Evolutionary conservation across 2,113 vertebrate genomes (phyloP), one percentile per base, ranked within the genome.

Genomic region (Girardinichthys multiradiatus): DNA sequence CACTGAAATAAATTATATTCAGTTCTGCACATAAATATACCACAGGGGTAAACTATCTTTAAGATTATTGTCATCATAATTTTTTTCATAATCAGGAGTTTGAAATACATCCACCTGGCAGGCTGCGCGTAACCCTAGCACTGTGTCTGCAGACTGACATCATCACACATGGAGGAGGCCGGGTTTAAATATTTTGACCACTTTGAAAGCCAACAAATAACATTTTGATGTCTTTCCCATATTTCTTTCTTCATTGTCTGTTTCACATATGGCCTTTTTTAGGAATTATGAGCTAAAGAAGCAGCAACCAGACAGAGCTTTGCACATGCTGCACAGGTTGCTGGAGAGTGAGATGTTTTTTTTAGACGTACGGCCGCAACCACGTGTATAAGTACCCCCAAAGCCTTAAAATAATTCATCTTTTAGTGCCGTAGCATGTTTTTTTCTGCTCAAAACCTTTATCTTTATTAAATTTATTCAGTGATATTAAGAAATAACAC

Each of bases 31-130:
- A 57, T 17, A 57, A 35, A 35, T 10, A 35, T 35, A 10, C 5
- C 5, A 10, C 35, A 35, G 35, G 10, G 35, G 5, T 10, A 35
- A 35, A 28, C 27, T 8, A 12, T 13, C 26, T 28, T 10, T 2
- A 26, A 26, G 12, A 58, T 31, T 8, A 64, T 60, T 60, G 15
- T 4, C 28, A 15, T 69, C 66, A 68, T 78, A 3, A 64, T 80
- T 87, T 19, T 19, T 51, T 51, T 77, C 80, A 80, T 68, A 69
- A 92, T 86, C 79, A 83, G 73, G 82, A 82, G 87, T 87, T 85
- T 72, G 30, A 77, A 74, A 87, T 82, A 39, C 35, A 62, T 87
- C 75, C 70, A 51, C 70, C 60, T 86, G 84, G 80, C 83, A 83
- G 39, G 4, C 17, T 42, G 14, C 14, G 0, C 39, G 14, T 42